phyloP scores from a whole-genome alignment of 1,140 invertebrate genomes.

The Sycobia sp. region DNA sequence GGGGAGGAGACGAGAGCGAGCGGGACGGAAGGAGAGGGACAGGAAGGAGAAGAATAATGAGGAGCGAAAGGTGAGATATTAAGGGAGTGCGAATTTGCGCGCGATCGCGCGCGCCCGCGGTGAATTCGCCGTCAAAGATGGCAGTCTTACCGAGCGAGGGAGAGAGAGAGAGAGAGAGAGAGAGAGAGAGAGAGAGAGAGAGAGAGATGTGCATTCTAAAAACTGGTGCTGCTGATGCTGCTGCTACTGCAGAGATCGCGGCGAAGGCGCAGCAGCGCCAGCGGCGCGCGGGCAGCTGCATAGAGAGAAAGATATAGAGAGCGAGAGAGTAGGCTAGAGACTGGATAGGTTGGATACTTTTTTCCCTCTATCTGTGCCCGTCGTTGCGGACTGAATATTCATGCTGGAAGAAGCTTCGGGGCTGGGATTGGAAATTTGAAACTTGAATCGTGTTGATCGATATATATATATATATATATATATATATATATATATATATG shows the following conservation, averaged over 20 bases:
- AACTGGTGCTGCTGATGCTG: neutral
- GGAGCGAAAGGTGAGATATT: no score
- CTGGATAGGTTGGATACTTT: no score
- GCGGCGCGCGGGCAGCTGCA: neutral
- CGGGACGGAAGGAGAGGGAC: no score
- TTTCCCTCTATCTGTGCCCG: neutral
- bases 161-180: neutral
- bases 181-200: neutral
- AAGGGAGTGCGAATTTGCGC: neutral
- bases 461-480: no score
- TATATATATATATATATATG: no score
- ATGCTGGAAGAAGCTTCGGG: no score
- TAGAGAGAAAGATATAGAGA: no score
- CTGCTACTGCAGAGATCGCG: constrained; percentile 5
- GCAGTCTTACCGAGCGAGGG: no score
- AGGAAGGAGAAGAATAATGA: no score
- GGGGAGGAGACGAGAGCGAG: no score
- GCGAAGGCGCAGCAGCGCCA: constrained; percentile 20
- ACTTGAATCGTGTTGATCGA: neutral
- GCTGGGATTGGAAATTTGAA: constrained; percentile 5
- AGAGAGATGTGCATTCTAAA: neutral
- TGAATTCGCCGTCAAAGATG: neutral
- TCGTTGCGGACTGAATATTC: constrained; percentile 5
- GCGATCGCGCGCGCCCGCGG: neutral
- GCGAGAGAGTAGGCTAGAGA: neutral